Percentiles rank a stretch among this genome's conserved stretches.
Conservation (phyloP, 2,888 invertebrate species). For the Drosophila siamana region DNA sequence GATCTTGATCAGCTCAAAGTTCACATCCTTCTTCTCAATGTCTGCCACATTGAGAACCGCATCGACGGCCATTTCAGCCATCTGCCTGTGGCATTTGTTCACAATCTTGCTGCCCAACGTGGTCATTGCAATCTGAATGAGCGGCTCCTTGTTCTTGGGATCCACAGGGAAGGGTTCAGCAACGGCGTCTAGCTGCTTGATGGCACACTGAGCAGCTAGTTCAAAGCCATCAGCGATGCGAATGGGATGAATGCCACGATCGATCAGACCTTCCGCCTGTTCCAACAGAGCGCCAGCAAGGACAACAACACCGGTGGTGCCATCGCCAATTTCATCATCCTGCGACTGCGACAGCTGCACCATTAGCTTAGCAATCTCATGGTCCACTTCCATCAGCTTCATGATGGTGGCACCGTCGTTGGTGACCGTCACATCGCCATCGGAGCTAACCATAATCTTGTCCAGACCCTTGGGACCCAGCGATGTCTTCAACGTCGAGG, state of each 20-base stretch:
- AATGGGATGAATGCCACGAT: constrained; percentile 99
- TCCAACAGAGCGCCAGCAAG: constrained; percentile 94
- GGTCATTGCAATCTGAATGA: constrained; percentile 98
- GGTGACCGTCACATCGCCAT: constrained; percentile 98
- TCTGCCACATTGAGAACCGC: constrained; percentile 98
- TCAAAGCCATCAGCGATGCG: constrained; percentile 99
- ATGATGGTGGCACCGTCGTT: constrained; percentile 99
- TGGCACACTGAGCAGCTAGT: constrained; percentile 95
- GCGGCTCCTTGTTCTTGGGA: constrained; percentile 92
- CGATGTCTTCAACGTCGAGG: constrained; percentile 95
- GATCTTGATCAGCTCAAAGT: constrained; percentile 99
- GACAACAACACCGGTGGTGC: constrained; percentile 98
- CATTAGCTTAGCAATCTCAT: constrained; percentile 98
- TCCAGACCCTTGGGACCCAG: constrained; percentile 98
- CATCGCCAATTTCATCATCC: constrained; percentile 99
- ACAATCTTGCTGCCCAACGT: constrained; percentile 99
- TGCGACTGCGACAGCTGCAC: constrained; percentile 99
- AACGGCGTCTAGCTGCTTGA: constrained; percentile 93
- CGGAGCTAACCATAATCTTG: constrained; percentile 98
- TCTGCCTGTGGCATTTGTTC: constrained; percentile 97
- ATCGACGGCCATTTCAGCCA: constrained; percentile 99
- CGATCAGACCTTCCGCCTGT: constrained; percentile 95
- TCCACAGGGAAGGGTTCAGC: constrained; percentile 96
- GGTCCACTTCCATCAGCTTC: constrained; percentile 99
- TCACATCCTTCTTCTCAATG: constrained; percentile 96